A percentile compares a stretch with the other conserved stretches of the same genome.
Evolutionary conservation across 2,888 invertebrate species (phyloP).

Genomic region (Drosophila merina): DNA sequence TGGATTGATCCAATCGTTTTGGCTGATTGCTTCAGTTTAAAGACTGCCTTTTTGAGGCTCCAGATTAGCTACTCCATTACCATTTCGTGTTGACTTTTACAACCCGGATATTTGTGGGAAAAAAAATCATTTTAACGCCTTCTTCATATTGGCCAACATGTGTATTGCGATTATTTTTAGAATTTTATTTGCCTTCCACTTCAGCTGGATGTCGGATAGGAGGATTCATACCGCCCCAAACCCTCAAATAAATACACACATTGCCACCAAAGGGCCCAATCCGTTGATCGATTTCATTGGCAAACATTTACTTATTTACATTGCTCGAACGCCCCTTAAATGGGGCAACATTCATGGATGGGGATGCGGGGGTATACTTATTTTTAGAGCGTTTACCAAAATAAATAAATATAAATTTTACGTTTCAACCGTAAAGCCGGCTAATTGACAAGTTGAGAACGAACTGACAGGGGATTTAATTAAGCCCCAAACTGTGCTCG

Average conservation of each 20-base stretch:
- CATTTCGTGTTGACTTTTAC: conserved; percentile 9
- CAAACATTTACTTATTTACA: conserved; percentile 35
- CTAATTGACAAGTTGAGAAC: conserved; percentile 70
- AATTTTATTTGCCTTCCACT: conserved; percentile 23
- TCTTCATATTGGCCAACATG: conserved; percentile 21
- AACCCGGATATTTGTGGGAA: conserved; percentile 24
- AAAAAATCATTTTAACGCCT: conserved; percentile 30
- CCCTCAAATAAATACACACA: background rate
- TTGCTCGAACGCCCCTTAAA: conserved; percentile 25
- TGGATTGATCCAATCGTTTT: background rate
- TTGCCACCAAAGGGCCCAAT: conserved; percentile 48
- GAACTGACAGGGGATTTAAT: conserved; percentile 67
- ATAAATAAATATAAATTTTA: conserved; percentile 22
- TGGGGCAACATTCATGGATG: conserved; percentile 12
- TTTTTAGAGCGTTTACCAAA: conserved; percentile 29
- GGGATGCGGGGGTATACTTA: conserved; percentile 9
- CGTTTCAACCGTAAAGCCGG: conserved; percentile 9
- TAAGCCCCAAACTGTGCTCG: conserved; percentile 64
- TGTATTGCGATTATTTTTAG: conserved; percentile 34
- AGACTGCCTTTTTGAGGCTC: background rate
- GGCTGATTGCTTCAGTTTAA: background rate
- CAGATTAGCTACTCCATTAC: background rate
- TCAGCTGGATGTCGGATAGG: conserved; percentile 8
- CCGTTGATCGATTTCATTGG: conserved; percentile 69
- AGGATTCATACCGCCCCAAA: background rate